phyloP scores from a whole-genome alignment of 2,113 vertebrate genomes.

The Sylvilagus bachmani region DNA sequence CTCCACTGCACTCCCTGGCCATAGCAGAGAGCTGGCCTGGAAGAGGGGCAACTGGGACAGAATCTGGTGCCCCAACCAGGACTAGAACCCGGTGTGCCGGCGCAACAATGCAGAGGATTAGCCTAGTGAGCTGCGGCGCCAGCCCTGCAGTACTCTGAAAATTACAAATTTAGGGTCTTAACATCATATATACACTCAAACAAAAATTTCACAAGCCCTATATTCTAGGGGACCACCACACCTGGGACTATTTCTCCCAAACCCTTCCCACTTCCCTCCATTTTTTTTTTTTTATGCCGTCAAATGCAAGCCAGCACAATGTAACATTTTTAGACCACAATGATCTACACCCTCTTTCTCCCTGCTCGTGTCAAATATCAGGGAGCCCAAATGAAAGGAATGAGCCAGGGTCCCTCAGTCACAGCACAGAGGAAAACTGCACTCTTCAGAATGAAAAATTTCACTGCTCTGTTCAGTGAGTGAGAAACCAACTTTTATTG shows the following conservation, averaged over 20 bases:
- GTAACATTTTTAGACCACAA: background rate
- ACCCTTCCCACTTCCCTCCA: background rate
- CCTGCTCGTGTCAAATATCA: background rate
- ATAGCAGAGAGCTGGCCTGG: no score
- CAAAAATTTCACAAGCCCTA: background rate
- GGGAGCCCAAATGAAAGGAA: background rate
- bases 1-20: no score
- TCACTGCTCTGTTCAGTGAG: background rate
- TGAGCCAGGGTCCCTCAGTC: background rate
- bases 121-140: no score
- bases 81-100: no score
- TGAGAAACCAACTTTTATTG: background rate
- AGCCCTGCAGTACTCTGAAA: background rate
- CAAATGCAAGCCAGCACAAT: background rate
- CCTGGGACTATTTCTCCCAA: background rate
- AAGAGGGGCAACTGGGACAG: no score
- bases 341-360: background rate
- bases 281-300: background rate
- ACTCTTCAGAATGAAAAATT: background rate
- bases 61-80: no score
- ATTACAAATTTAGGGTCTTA: background rate
- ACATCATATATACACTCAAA: background rate
- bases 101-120: no score
- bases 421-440: background rate
- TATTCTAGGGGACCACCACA: background rate